phyloP scores from a whole-genome alignment of 1,140 invertebrate species.

The Druon quercuslanigerum region DNA sequence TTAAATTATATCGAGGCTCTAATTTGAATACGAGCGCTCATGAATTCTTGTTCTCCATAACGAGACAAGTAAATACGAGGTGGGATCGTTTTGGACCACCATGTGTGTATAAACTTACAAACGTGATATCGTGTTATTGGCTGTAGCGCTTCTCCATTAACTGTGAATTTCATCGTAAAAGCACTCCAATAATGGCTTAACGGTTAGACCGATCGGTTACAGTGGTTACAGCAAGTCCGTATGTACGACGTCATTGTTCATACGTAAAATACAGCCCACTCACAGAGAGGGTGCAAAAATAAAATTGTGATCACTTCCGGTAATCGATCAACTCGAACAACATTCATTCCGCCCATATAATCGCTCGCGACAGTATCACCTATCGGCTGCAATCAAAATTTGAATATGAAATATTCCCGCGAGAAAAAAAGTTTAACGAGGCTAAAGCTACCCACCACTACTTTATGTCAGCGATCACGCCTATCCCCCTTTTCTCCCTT shows the following conservation, averaged over 20 bases:
- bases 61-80: constrained; percentile 21
- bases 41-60: constrained; percentile 11
- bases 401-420: constrained; percentile 1
- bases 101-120: neutral
- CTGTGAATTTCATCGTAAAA: constrained; percentile 27
- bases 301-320: constrained; percentile 21
- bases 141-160: constrained; percentile 20
- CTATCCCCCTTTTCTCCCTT: too few relatives aligned
- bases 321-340: constrained; percentile 11
- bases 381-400: constrained; percentile 1
- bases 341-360: constrained; percentile 15
- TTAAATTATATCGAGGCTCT: neutral
- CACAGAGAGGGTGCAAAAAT: constrained; percentile 7
- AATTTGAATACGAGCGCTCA: neutral
- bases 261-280: constrained; percentile 1
- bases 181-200: constrained; percentile 6
- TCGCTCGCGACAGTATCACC: constrained; percentile 7
- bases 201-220: constrained; percentile 22
- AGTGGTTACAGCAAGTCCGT: neutral
- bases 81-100: neutral
- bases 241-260: constrained; percentile 22
- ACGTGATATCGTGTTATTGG: constrained; percentile 22
- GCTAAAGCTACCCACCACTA: neutral
- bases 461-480: too few relatives aligned
- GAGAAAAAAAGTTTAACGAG: neutral